Percentiles rank a stretch among this genome's conserved stretches.
These are phyloP conservation scores for Maccullochella peelii DNA, from an alignment of 2,113 vertebrate genomes.

Conservation along the genomic window DNA sequence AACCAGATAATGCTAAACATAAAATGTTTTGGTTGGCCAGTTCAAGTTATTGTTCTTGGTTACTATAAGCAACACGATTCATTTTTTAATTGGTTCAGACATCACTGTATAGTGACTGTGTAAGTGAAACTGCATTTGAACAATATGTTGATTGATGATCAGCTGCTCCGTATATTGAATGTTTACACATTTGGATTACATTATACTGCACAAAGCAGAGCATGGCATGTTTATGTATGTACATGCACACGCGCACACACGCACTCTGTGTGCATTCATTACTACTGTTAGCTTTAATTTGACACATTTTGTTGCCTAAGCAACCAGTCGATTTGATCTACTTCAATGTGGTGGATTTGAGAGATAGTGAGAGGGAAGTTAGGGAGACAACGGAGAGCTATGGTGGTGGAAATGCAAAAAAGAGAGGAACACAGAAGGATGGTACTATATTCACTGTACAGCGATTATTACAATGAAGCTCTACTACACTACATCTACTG, in stretches of 20 bases:
- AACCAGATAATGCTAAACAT: not conserved
- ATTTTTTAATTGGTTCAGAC: not conserved
- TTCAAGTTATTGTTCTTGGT: not conserved
- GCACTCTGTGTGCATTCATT: slow-evolving; percentile 19
- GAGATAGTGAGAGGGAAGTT: slow-evolving; percentile 25
- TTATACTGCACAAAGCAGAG: not conserved
- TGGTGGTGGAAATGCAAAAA: slow-evolving; percentile 21
- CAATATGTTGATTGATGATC: not conserved
- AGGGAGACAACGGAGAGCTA: slow-evolving; percentile 17
- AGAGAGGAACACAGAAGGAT: slow-evolving; percentile 4
- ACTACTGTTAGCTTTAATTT: slow-evolving; percentile 47
- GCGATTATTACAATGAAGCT: slow-evolving; percentile 6
- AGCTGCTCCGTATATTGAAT: not conserved
- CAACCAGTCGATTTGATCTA: slow-evolving; percentile 59
- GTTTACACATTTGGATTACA: not conserved
- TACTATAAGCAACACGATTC: not conserved
- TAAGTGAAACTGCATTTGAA: not conserved
- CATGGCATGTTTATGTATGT: not conserved
- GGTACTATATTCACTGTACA: not conserved
- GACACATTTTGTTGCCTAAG: slow-evolving; percentile 68
- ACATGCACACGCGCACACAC: not conserved
- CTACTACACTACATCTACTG: not conserved
- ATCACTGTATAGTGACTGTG: not conserved
- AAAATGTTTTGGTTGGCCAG: not conserved
- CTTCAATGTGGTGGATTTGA: slow-evolving; percentile 41